Conservation (phyloP, 2,113 vertebrate species). For the Isurus oxyrinchus region DNA sequence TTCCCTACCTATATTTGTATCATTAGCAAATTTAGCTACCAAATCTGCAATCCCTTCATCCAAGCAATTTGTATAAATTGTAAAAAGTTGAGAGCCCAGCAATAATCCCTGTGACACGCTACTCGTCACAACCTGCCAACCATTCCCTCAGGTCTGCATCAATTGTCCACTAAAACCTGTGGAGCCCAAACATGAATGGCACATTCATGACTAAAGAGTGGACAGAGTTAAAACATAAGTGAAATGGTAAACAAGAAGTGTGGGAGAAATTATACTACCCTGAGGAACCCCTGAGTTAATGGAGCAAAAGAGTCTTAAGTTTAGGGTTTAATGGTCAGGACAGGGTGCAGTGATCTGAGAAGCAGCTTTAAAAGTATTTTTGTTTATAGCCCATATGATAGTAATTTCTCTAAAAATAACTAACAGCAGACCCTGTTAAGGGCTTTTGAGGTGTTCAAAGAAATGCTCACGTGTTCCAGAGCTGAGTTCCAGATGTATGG, state of each 20-base stretch:
- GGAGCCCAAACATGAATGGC: no score
- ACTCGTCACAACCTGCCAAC: no score
- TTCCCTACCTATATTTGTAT: no score
- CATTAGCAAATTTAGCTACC: no score
- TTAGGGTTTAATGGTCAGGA: background rate
- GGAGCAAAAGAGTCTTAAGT: background rate
- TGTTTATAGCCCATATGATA: background rate
- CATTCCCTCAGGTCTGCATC: background rate
- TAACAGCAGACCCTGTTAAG: background rate
- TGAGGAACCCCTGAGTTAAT: background rate
- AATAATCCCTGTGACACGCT: no score
- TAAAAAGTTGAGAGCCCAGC: no score
- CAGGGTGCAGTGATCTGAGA: background rate
- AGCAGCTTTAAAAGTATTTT: background rate
- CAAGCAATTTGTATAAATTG: no score
- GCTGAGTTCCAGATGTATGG: background rate
- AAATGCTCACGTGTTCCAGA: background rate
- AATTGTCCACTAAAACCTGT: background rate
- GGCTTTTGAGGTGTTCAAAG: background rate
- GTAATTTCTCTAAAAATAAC: background rate
- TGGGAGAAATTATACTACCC: background rate
- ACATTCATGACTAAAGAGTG: background rate
- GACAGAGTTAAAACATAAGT: background rate
- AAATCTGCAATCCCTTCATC: no score
- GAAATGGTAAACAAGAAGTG: background rate